Evolutionary conservation across 1,140 invertebrate genomes (phyloP).

Genomic region (Steinernema feltiae): DNA sequence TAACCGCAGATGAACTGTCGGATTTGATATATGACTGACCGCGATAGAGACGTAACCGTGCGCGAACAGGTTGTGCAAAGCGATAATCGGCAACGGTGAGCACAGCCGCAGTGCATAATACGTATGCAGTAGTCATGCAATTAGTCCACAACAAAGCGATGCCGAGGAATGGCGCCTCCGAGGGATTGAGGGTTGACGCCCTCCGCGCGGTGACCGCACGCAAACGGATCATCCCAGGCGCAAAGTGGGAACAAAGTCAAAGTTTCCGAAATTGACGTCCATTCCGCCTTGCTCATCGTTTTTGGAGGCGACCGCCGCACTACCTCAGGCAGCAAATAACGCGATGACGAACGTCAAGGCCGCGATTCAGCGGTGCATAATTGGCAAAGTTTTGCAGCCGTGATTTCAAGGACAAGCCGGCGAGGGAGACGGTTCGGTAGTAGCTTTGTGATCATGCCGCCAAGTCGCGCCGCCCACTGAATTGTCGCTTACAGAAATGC

Average conservation of each 20-base stretch:
- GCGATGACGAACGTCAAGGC: neutral
- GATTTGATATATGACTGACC: slow-evolving; percentile 11
- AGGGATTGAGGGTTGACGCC: no score
- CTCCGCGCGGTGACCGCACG: no score
- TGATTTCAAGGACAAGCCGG: neutral
- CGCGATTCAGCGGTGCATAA: neutral
- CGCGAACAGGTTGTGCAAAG: slow-evolving; percentile 10
- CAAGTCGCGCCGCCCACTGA: no score
- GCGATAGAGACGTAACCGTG: slow-evolving; percentile 10
- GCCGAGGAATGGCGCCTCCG: neutral
- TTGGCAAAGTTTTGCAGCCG: neutral
- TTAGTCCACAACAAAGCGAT: neutral
- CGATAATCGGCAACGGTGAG: slow-evolving; percentile 14
- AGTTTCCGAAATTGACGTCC: no score
- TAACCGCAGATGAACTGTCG: slow-evolving; percentile 14
- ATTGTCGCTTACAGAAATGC: neutral
- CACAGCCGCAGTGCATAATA: neutral
- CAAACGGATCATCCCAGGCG: neutral
- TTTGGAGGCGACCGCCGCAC: neutral
- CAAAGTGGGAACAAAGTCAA: neutral
- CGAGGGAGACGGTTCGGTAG: neutral
- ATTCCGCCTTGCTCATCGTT: no score
- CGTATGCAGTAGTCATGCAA: neutral
- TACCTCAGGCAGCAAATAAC: slow-evolving; percentile 8
- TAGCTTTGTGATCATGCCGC: neutral